phyloP scores from a whole-genome alignment of 2,888 invertebrate genomes.

The Matsumyia berberina region DNA sequence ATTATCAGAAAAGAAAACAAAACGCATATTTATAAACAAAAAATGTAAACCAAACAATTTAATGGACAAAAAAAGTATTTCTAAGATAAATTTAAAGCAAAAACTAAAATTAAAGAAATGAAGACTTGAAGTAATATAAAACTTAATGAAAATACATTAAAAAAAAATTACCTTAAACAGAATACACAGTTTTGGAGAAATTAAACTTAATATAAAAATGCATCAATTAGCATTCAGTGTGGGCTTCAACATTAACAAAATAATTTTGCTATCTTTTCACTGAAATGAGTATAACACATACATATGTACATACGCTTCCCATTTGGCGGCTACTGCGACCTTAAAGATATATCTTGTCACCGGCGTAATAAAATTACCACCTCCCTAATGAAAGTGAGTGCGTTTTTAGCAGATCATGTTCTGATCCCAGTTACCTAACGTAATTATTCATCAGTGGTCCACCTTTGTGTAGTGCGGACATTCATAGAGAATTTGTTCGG shows the following conservation, averaged over 20 bases:
- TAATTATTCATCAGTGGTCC: too few relatives aligned
- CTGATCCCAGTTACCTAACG: too few relatives aligned
- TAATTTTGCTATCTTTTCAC: neutral
- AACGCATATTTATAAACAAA: slow-evolving; percentile 68
- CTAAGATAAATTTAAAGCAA: slow-evolving; percentile 57
- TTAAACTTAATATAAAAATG: neutral
- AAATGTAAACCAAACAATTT: slow-evolving; percentile 57
- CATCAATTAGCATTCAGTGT: slow-evolving; percentile 36
- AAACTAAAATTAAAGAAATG: slow-evolving; percentile 30
- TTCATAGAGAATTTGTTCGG: too few relatives aligned
- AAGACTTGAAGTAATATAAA: slow-evolving; percentile 38
- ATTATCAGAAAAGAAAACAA: slow-evolving; percentile 73
- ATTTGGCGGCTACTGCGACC: too few relatives aligned
- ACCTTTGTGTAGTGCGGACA: too few relatives aligned
- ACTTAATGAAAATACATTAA: slow-evolving; percentile 22
- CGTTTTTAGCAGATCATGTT: too few relatives aligned
- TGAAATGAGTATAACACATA: too few relatives aligned
- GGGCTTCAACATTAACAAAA: neutral
- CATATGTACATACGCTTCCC: too few relatives aligned
- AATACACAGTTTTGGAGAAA: slow-evolving; percentile 2
- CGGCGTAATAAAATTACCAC: too few relatives aligned
- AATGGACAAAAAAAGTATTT: slow-evolving; percentile 65
- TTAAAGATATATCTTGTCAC: too few relatives aligned
- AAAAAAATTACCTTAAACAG: neutral
- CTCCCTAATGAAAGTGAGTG: too few relatives aligned